Base-by-base conservation (phyloP, 2,888 invertebrate species). In the Cremastobaeus sp. region DNA sequence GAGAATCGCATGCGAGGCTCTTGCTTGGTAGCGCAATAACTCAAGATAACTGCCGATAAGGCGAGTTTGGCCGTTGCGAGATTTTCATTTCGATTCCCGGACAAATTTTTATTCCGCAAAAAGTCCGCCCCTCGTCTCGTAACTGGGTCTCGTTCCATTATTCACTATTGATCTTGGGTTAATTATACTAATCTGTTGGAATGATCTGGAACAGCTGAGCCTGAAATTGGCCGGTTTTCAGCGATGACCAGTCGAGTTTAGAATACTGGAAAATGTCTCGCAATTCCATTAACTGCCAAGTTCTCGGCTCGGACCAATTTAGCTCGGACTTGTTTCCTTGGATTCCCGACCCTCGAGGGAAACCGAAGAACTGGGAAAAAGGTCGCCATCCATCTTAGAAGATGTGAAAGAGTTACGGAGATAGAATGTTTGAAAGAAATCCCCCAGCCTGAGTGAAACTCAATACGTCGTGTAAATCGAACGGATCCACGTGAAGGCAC, bases 21-120 rank as follows among this genome's bases (percentile, higher is more conserved):
- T 30, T 25, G 37, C 48, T 11, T 21, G 32, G 17, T 21, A 39
- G 39, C 66, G 54, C 57, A 57, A 59, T 68, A 68, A 57, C 21
- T 66, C 66, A 66, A 66, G 66, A 66, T 66, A 66, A 47, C 47
- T 47, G 11, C 21, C 25, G 60, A 65, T 66, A 66, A 57, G n/a
- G 45, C 25, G 35, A 39, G 50, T 21, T 21, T 25, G 17, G 15
- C 15, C 15, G 45, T n/a, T n/a, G 18, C 32, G 45, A 54, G 64
- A 64, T 64, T 64, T n/a, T 35, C 45, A 45, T 35, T 43, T 54
- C 37, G 54, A 54, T 52, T 45, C 41, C n/a, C n/a, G n/a, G 55
- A 32, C 55, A 41, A 41, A 55, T 32, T 43, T 20, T 18, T 15
- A 25, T 14, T 41, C 48, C 4, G 20, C n/a, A n/a, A 20, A 12